Percentiles rank a stretch among this genome's conserved stretches.
phyloP scores from a whole-genome alignment of 64 coral and sea anemone species.

The Platygyra sinensis region DNA sequence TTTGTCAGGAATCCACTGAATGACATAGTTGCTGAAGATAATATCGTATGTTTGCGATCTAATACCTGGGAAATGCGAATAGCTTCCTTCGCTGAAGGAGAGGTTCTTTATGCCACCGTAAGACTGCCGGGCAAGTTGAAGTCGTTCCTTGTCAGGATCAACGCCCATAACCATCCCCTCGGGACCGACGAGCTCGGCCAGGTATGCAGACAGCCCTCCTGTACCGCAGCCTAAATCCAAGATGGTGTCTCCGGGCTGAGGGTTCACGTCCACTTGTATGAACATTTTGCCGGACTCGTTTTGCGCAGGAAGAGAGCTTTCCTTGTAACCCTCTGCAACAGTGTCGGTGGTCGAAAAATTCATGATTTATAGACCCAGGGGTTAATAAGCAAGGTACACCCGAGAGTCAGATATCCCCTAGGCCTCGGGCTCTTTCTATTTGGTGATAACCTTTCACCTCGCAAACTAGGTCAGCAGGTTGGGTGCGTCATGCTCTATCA shows the following conservation, averaged over 20 bases:
- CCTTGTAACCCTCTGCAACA: neutral
- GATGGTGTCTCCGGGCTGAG: slow-evolving; percentile 30
- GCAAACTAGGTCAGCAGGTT: too few species aligned
- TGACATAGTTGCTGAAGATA: slow-evolving; percentile 27
- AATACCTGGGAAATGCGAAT: neutral
- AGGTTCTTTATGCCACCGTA: slow-evolving; percentile 28
- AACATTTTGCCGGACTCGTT: slow-evolving; percentile 1
- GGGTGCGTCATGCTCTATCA: too few species aligned
- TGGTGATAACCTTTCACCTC: too few species aligned
- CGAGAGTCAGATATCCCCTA: too few species aligned
- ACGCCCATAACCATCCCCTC: slow-evolving; percentile 31
- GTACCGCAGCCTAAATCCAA: slow-evolving; percentile 65
- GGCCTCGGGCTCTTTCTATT: too few species aligned
- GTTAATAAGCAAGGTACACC: too few species aligned
- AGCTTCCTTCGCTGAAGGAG: slow-evolving; percentile 1
- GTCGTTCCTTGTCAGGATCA: slow-evolving; percentile 32
- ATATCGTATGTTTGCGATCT: neutral
- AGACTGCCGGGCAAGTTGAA: slow-evolving; percentile 1
- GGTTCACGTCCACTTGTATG: neutral
- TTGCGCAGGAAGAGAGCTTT: neutral
- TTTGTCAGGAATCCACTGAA: slow-evolving; percentile 52
- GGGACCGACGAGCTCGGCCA: slow-evolving; percentile 23
- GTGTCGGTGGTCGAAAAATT: neutral
- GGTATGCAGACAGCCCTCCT: slow-evolving; percentile 22
- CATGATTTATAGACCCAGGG: too few species aligned